phyloP scores from a whole-genome alignment of 2,888 invertebrate genomes.

The Parnassius apollo region DNA sequence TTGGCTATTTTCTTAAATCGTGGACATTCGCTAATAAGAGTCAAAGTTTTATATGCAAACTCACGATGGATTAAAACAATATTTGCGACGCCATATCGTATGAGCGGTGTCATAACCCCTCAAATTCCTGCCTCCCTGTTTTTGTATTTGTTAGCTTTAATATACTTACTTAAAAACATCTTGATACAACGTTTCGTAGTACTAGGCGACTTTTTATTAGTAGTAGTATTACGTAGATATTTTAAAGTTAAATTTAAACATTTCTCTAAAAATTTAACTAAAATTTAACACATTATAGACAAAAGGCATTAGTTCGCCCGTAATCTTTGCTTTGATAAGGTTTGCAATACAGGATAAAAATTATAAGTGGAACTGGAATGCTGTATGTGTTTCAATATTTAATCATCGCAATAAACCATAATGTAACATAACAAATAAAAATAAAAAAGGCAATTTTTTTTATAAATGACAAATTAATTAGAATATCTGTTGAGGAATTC shows the following conservation, averaged over 20 bases:
- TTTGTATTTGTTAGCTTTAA: conserved; percentile 49
- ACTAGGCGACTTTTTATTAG: conserved; percentile 1
- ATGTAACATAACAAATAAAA: too few relatives aligned
- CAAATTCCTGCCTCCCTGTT: conserved; percentile 32
- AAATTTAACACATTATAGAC: too few relatives aligned
- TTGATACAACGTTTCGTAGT: conserved; percentile 8
- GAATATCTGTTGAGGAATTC: too few relatives aligned
- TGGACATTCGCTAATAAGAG: conserved; percentile 20
- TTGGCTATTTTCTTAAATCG: conserved; percentile 25
- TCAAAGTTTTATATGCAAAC: conserved; percentile 47
- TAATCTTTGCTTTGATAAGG: too few relatives aligned
- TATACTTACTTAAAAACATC: conserved; percentile 29
- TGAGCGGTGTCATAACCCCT: conserved; percentile 30
- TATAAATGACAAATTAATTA: too few relatives aligned
- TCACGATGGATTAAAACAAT: conserved; percentile 58
- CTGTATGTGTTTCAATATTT: too few relatives aligned
- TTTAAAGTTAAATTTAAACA: background rate
- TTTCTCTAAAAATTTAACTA: background rate
- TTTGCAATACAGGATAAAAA: too few relatives aligned
- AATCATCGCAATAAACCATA: too few relatives aligned
- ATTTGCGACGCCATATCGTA: conserved; percentile 44
- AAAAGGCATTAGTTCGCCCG: too few relatives aligned
- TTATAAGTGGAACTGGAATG: too few relatives aligned
- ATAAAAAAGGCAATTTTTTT: too few relatives aligned
- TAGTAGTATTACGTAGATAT: background rate